phyloP scores from a whole-genome alignment of 2,888 invertebrate species.

The Platycheirus albimanus region DNA sequence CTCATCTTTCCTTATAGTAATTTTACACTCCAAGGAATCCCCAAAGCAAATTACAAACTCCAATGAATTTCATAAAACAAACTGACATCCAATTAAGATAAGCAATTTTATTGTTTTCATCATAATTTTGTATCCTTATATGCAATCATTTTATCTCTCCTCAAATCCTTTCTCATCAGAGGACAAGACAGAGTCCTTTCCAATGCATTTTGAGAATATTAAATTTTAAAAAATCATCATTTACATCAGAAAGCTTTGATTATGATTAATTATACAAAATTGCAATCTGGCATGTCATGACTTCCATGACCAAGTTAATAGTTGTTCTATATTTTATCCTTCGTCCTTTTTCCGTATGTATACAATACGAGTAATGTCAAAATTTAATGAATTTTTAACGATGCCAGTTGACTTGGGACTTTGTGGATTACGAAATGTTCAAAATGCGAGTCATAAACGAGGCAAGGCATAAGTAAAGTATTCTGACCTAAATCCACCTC shows the following conservation, averaged over 20 bases:
- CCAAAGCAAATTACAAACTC: not conserved
- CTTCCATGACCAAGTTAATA: constrained; percentile 37
- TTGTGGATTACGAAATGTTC: constrained; percentile 11
- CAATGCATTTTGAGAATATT: too few species aligned
- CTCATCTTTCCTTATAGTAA: not conserved
- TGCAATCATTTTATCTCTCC: constrained; percentile 4
- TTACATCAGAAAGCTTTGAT: constrained; percentile 32
- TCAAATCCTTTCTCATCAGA: not conserved
- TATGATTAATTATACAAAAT: constrained; percentile 53
- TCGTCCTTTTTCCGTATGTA: constrained; percentile 12
- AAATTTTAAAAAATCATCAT: too few species aligned
- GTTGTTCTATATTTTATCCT: constrained; percentile 24
- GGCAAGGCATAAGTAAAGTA: too few species aligned
- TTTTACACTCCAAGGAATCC: not conserved
- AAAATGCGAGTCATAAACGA: constrained; percentile 34
- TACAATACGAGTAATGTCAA: constrained; percentile 27
- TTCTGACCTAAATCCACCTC: constrained; percentile 65
- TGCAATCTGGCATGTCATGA: constrained; percentile 2
- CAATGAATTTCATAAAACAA: constrained; percentile 27
- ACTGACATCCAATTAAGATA: constrained; percentile 39
- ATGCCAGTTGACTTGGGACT: constrained; percentile 44
- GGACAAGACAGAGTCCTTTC: not conserved
- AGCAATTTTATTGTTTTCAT: constrained; percentile 52
- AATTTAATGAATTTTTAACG: constrained; percentile 70
- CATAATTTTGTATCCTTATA: constrained; percentile 21